Conservation (phyloP, 2,113 vertebrate genomes). For the Nettapus auritus region DNA sequence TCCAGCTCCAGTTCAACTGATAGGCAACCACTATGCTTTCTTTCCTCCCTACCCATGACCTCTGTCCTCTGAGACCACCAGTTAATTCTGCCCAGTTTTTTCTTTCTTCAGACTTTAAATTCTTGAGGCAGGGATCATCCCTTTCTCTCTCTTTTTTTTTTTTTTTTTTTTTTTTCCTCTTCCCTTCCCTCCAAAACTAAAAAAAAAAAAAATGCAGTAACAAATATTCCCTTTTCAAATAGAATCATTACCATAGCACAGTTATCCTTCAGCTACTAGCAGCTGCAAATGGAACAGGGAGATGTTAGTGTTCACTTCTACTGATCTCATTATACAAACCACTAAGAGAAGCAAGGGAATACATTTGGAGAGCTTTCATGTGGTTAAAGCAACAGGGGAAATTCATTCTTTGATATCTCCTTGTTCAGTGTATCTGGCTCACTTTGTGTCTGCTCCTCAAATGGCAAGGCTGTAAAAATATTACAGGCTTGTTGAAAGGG, state of each 20-base stretch:
- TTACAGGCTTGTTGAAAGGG: conserved; percentile 23
- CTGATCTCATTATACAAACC: conserved; percentile 75
- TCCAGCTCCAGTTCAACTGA: not conserved
- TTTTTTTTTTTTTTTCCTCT: not conserved
- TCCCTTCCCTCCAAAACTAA: conserved; percentile 10
- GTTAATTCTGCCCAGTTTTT: not conserved
- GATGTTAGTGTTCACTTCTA: conserved; percentile 68
- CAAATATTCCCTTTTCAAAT: conserved; percentile 69
- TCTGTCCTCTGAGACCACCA: not conserved
- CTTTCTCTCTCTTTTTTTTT: not conserved
- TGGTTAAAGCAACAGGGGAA: conserved; percentile 62
- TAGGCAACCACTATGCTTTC: not conserved
- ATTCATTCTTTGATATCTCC: conserved; percentile 72
- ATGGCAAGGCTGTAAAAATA: conserved; percentile 34
- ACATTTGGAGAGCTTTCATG: conserved; percentile 74
- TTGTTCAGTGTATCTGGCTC: conserved; percentile 65
- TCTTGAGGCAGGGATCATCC: not conserved
- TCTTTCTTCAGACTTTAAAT: conserved; percentile 6
- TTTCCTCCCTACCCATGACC: not conserved
- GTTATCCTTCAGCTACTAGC: conserved; percentile 56
- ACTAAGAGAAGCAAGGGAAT: conserved; percentile 72
- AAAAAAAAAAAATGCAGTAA: conserved; percentile 13
- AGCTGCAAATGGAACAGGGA: conserved; percentile 64
- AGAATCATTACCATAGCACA: conserved; percentile 56
- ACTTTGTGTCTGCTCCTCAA: conserved; percentile 51